These are phyloP conservation scores for Anthopleura sola DNA, from an alignment of 64 coral and sea anemone species.

Conservation along the genomic window DNA sequence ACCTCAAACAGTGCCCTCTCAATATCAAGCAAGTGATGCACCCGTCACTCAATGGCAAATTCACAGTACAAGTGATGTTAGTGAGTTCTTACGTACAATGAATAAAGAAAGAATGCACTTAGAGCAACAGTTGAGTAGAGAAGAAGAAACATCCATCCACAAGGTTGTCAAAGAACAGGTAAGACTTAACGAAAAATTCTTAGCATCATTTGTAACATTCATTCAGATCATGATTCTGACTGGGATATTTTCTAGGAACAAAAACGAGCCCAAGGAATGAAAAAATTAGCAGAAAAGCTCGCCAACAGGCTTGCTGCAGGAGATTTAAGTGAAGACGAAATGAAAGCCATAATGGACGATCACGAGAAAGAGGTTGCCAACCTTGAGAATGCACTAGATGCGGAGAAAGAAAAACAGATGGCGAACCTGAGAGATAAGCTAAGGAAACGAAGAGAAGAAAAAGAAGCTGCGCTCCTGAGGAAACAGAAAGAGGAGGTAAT, in stretches of 20 bases:
- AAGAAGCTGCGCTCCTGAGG: slow-evolving; percentile 73
- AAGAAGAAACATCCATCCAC: slow-evolving; percentile 81
- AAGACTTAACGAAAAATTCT: neutral
- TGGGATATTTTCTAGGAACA: slow-evolving; percentile 49
- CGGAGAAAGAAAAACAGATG: slow-evolving; percentile 78
- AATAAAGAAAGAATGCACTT: slow-evolving; percentile 93
- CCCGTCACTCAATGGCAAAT: slow-evolving; percentile 57
- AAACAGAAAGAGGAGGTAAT: slow-evolving; percentile 94
- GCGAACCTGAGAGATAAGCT: slow-evolving; percentile 75
- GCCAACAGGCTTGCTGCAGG: slow-evolving; percentile 69
- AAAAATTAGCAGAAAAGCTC: slow-evolving; percentile 64
- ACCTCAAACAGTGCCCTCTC: neutral
- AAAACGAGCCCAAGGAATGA: slow-evolving; percentile 51
- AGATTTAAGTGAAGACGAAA: slow-evolving; percentile 74
- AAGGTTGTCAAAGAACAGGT: slow-evolving; percentile 88
- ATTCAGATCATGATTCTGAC: neutral
- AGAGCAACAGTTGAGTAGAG: slow-evolving; percentile 74
- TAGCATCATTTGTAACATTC: no score
- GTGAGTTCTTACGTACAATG: slow-evolving; percentile 86
- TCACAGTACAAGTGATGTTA: slow-evolving; percentile 80
- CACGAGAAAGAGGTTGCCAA: slow-evolving; percentile 70
- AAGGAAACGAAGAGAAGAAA: slow-evolving; percentile 77
- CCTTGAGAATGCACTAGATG: slow-evolving; percentile 59
- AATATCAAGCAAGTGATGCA: neutral
- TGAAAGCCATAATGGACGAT: slow-evolving; percentile 79